Evolutionary conservation across 2,113 vertebrate species (phyloP).

Genomic region (Caracal caracal): DNA sequence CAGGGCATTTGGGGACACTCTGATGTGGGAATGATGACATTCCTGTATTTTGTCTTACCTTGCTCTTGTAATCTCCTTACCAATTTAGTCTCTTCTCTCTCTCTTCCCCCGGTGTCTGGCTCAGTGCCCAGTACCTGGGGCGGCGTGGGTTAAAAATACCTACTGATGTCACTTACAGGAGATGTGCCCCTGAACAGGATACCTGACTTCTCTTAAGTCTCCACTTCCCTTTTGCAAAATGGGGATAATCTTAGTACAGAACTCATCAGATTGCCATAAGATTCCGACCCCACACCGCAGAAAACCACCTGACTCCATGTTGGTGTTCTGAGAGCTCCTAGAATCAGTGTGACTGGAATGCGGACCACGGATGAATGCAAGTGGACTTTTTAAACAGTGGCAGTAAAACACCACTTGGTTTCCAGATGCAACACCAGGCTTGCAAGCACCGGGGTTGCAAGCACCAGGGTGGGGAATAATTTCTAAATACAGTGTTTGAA

Average conservation of each 20-base stretch:
- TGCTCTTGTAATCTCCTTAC: not conserved
- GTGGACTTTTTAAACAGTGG: not conserved
- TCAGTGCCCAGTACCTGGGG: not conserved
- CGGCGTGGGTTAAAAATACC: not conserved
- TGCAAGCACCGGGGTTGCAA: not conserved
- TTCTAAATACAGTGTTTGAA: not conserved
- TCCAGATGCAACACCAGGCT: not conserved
- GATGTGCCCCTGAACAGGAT: not conserved
- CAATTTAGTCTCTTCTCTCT: not conserved
- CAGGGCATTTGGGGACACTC: not conserved
- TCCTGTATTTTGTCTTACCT: not conserved
- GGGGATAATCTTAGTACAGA: not conserved
- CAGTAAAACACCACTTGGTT: not conserved
- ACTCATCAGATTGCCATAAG: not conserved
- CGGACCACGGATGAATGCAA: not conserved
- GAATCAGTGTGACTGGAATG: not conserved
- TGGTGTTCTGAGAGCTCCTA: not conserved
- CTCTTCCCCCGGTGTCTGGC: not conserved
- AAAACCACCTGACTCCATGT: too few relatives aligned
- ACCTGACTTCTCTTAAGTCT: not conserved
- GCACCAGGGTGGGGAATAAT: not conserved
- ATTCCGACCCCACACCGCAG: accelerated
- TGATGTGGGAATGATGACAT: not conserved
- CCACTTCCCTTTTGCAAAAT: not conserved
- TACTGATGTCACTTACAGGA: not conserved